Evolutionary conservation across 2,888 invertebrate genomes (phyloP), one percentile per base, ranked within the genome.

Genomic region (Ophioninae sp.): DNA sequence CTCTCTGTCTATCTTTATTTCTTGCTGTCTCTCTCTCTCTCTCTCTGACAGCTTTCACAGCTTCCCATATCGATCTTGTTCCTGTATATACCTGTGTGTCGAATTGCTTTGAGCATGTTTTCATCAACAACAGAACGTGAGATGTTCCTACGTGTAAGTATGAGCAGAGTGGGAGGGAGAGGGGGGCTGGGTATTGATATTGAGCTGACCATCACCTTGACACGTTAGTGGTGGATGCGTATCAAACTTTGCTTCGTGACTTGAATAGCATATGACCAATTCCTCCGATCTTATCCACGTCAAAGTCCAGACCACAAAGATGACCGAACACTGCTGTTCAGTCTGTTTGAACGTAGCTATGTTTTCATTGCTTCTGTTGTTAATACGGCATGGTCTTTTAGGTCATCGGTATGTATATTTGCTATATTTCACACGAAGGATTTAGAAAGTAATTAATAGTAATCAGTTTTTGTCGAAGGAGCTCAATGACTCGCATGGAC

Each of bases 41-140:
- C 30, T 41, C 10, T 75, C 9, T 61, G 41, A 41, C 30, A 23
- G 39, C 17, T 67, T 72, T 76, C 67, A 23, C 41, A 20, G 58
- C 20, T 69, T 30, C 17, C 22, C 23, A 30, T 73, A 41, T 39
- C 44, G 76, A 37, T 10, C 63, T 44, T 39, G 65, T 41, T 63
- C 44, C 20, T 41, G 51, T 72, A 75, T 77, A 64, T 44, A 65
- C 41, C 71, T 51, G 30, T 20, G 23, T 41, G 39, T 68, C 74
- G 39, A 41, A n/a, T 79, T 56, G 51, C 56, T 65, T 59, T n/a
- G 56, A 65, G 37, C 37, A 61, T 44, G 65, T 51, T 75, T 75
- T n/a, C 56, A 58, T 65, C 39, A 22, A 65, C 58, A 58, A 67
- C 37, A 58, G 58, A 39, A 22, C 56, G 23, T 65, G 58, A 64